Evolutionary conservation across 2,113 vertebrate species (phyloP), one percentile per base, ranked within the genome.

Genomic region (Scalopus aquaticus): DNA sequence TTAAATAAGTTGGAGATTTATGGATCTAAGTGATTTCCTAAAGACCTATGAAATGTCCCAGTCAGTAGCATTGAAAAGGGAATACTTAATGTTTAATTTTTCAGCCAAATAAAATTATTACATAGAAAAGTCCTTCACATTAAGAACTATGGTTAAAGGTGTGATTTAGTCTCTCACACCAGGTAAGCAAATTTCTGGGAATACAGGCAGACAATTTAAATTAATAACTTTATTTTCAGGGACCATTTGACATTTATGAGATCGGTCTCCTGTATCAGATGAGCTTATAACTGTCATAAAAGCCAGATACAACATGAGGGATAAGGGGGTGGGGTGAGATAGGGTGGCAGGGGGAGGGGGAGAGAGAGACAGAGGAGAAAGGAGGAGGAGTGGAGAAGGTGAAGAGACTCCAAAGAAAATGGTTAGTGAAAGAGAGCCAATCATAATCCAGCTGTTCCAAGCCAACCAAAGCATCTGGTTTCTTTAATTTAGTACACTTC

Each of bases 401-500:
- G 49, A 93, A 28, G 51, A 76, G 62, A 56, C 49, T 62, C 46
- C 67, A 88, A 93, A 94, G 85, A 93, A 96, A 95, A 96, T 95
- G 93, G 95, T 95, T 88, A 37, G 84, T 96, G 95, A 97, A 92
- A 62, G 94, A 91, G 37, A 90, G 96, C 96, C 97, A 97, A 70
- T 95, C 94, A 95, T 69, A 97, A 96, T 93, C 89, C 32, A 60
- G 56, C 87, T 70, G 78, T 74, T 95, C 87, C 95, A 95, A 97
- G 94, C 95, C 93, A 96, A 93, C 90, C 85, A 95, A 97, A 96
- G 97, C 94, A 95, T 96, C 91, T 97, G 97, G 96, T 94, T 96
- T 96, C 92, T 94, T 96, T 97, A 94, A 97, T 97, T 96, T 90
- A 95, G 96, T 93, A 97, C 95, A 96, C 96, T 97, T 96, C 73